Evolutionary conservation across 2,888 invertebrate genomes (phyloP).

Genomic region (Lasioglossum pauxillum): DNA sequence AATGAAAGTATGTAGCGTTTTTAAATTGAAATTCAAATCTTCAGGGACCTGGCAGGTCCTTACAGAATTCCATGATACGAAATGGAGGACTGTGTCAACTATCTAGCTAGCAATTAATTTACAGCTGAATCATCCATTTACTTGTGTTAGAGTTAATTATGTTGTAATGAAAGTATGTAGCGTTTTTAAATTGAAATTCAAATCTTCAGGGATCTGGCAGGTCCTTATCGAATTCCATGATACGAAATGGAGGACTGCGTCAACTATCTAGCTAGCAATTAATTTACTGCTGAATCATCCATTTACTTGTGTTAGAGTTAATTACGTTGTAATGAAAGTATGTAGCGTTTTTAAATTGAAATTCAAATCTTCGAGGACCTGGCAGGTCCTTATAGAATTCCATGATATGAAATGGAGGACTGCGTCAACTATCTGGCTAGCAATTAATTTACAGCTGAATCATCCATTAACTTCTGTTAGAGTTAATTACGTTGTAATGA

Average conservation of each 20-base stretch:
- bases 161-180: too few species aligned
- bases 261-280: background rate
- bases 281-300: background rate
- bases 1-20: too few species aligned
- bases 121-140: too few species aligned
- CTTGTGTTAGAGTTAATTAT: too few species aligned
- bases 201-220: background rate
- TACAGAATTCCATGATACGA: background rate
- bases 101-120: background rate
- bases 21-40: too few species aligned
- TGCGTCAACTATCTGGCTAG: background rate
- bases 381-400: background rate
- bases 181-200: too few species aligned
- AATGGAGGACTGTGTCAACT: background rate
- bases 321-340: too few species aligned
- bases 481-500: too few species aligned
- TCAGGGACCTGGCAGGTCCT: background rate
- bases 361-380: background rate
- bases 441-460: background rate
- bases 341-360: too few species aligned
- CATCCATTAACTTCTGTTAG: too few species aligned
- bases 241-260: background rate
- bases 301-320: too few species aligned
- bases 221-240: background rate
- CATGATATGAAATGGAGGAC: background rate